Conservation (phyloP, 2,797 vertebrate genomes). For the Alcedo atthis region DNA sequence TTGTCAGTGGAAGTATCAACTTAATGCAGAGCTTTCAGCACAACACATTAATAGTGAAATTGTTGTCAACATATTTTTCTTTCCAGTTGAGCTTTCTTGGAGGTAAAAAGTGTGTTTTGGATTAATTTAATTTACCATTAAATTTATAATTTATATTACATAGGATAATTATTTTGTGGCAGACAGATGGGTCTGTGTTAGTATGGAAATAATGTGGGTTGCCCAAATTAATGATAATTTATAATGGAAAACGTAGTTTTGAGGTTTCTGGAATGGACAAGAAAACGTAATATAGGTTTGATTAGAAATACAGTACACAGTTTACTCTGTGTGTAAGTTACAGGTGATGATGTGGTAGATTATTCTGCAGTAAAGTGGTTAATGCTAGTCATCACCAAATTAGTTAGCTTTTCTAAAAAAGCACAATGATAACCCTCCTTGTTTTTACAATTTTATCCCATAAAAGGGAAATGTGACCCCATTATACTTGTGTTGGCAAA, state of each 20-base stretch:
- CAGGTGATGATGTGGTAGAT: background rate
- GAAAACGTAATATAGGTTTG: background rate
- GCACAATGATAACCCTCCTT: background rate
- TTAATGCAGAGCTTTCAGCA: background rate
- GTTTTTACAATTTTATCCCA: background rate
- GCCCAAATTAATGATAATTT: background rate
- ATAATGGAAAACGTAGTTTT: background rate
- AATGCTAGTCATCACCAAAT: background rate
- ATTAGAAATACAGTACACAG: background rate
- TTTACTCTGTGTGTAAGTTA: background rate
- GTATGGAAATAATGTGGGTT: background rate
- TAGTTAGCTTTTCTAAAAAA: background rate
- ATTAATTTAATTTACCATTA: background rate
- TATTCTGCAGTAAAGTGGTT: background rate
- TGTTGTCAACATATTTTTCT: background rate
- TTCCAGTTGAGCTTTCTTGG: background rate
- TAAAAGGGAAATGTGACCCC: background rate
- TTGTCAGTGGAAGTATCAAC: background rate
- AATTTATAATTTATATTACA: background rate
- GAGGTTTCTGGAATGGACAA: background rate
- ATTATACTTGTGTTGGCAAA: background rate
- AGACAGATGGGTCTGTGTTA: background rate
- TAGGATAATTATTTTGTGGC: background rate
- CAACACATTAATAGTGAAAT: background rate
- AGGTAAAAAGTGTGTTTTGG: background rate